phyloP scores from a whole-genome alignment of 1,140 invertebrate genomes.

The Sinonovacula constricta region DNA sequence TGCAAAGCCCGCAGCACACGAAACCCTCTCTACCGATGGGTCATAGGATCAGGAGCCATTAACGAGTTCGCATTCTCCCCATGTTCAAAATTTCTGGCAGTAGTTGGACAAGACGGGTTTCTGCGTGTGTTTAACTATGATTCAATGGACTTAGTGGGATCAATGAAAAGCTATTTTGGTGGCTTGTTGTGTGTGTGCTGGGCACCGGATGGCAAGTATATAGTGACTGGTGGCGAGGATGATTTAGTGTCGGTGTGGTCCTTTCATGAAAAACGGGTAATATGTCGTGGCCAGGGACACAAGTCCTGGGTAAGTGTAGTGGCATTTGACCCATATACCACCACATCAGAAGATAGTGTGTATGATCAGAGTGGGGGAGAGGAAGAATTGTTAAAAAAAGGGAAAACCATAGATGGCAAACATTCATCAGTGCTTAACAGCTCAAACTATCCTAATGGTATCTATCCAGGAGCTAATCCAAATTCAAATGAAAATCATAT shows the following conservation, averaged over 20 bases:
- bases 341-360: slow-evolving; percentile 77
- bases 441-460: slow-evolving; percentile 18
- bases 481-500: slow-evolving; percentile 30
- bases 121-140: slow-evolving; percentile 98
- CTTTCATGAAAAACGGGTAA: slow-evolving; percentile 93
- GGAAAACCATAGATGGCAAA: slow-evolving; percentile 33
- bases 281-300: slow-evolving; percentile 95
- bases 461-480: slow-evolving; percentile 26
- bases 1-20: slow-evolving; percentile 97
- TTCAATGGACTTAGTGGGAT: slow-evolving; percentile 92
- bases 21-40: slow-evolving; percentile 91
- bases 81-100: slow-evolving; percentile 91
- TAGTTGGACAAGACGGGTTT: slow-evolving; percentile 94
- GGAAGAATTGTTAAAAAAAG: slow-evolving; percentile 70
- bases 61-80: slow-evolving; percentile 99
- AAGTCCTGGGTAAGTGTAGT: slow-evolving; percentile 97
- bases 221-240: slow-evolving; percentile 98
- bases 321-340: slow-evolving; percentile 96
- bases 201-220: slow-evolving; percentile 97
- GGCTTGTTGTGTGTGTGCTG: slow-evolving; percentile 96
- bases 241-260: slow-evolving; percentile 99
- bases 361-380: slow-evolving; percentile 74
- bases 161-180: slow-evolving; percentile 96
- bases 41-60: slow-evolving; percentile 88
- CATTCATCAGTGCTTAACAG: slow-evolving; percentile 17